Evolutionary conservation across 2,797 vertebrate genomes (phyloP).

Genomic region (Sebastes itinus): DNA sequence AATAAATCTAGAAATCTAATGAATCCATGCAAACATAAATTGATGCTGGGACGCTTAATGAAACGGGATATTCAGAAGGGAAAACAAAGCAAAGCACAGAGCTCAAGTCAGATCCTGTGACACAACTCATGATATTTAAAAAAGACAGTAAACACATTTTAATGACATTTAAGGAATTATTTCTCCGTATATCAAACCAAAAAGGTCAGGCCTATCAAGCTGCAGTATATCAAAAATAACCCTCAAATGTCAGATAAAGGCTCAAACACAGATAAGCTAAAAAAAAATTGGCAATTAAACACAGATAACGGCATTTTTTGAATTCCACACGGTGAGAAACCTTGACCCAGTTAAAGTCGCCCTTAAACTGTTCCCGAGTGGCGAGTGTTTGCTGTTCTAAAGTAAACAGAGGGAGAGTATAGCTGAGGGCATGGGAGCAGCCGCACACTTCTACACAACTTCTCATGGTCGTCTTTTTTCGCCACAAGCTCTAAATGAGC

Average conservation of each 20-base stretch:
- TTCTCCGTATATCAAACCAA: not conserved
- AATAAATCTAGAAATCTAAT: constrained; percentile 42
- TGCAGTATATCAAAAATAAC: not conserved
- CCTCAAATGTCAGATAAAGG: constrained; percentile 12
- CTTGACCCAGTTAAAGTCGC: constrained; percentile 48
- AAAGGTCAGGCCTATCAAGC: not conserved
- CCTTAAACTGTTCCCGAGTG: constrained; percentile 61
- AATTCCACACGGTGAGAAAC: constrained; percentile 63
- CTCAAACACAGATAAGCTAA: constrained; percentile 36
- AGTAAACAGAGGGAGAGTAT: constrained; percentile 57
- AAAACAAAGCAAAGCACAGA: constrained; percentile 4
- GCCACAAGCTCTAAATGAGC: constrained; percentile 6
- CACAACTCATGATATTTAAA: not conserved
- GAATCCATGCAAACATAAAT: constrained; percentile 50
- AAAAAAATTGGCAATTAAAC: constrained; percentile 35
- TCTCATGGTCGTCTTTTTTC: not conserved
- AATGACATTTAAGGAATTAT: not conserved
- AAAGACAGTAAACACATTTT: not conserved
- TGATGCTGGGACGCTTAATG: not conserved
- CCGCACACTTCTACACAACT: not conserved
- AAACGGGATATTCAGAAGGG: constrained; percentile 11
- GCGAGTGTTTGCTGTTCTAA: constrained; percentile 73
- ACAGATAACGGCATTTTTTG: constrained; percentile 61
- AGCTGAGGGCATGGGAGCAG: constrained; percentile 50
- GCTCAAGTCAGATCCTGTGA: not conserved